Percentiles rank a stretch among this genome's conserved stretches.
Evolutionary conservation across 2,888 invertebrate species (phyloP).

Genomic region (Acholoe squamosa): DNA sequence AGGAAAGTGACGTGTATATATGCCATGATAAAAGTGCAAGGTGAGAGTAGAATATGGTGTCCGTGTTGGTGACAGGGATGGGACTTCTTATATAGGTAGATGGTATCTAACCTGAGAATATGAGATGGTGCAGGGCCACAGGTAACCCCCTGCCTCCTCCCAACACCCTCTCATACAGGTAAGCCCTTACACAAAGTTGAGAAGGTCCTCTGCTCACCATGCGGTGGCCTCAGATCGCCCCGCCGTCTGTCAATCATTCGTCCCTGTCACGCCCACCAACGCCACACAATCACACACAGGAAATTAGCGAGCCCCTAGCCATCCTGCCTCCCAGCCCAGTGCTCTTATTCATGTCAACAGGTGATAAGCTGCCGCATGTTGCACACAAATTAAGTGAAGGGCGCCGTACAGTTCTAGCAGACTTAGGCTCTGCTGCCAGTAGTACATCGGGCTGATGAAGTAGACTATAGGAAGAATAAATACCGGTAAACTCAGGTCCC

Average conservation of each 20-base stretch:
- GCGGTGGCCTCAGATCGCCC: background rate
- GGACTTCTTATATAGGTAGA: background rate
- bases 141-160: background rate
- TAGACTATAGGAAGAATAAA: no score
- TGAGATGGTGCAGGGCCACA: no score
- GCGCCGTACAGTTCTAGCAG: background rate
- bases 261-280: background rate
- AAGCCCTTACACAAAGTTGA: background rate
- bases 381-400: background rate
- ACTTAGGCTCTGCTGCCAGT: background rate
- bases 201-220: background rate
- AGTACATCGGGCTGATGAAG: no score
- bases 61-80: no score
- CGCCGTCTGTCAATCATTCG: conserved; percentile 22
- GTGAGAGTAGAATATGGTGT: no score
- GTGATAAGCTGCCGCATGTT: conserved; percentile 13
- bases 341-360: conserved; percentile 34
- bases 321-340: background rate
- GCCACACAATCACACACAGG: conserved; percentile 31
- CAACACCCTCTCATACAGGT: background rate
- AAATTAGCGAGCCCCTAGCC: background rate
- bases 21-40: no score
- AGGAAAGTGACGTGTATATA: no score
- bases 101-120: background rate
- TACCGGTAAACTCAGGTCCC: no score